Conservation (phyloP, 2,113 vertebrate genomes). For the Silurus glanis region DNA sequence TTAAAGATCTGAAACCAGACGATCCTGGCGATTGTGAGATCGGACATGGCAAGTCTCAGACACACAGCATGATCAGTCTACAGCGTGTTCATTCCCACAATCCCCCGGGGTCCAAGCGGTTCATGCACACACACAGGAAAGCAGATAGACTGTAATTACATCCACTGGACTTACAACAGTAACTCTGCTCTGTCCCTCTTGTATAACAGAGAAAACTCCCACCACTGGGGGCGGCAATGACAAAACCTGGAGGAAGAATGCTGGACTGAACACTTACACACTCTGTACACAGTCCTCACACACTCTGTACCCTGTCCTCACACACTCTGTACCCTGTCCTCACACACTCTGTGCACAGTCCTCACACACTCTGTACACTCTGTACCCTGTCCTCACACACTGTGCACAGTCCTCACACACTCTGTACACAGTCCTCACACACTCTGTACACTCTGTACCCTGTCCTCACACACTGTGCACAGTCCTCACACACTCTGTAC, state of each 20-base stretch:
- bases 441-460: too few relatives aligned
- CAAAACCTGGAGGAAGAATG: too few relatives aligned
- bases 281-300: too few relatives aligned
- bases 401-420: too few relatives aligned
- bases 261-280: not conserved
- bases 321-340: too few relatives aligned
- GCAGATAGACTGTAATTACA: conserved; percentile 12
- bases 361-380: too few relatives aligned
- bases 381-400: too few relatives aligned
- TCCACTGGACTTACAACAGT: not conserved
- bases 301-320: too few relatives aligned
- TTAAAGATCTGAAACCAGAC: not conserved
- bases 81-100: not conserved
- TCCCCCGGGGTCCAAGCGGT: not conserved
- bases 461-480: too few relatives aligned
- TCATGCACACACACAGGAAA: not conserved
- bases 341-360: too few relatives aligned
- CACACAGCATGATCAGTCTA: not conserved
- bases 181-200: conserved; percentile 6
- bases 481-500: too few relatives aligned
- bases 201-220: not conserved
- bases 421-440: too few relatives aligned
- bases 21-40: not conserved
- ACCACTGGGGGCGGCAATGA: not conserved
- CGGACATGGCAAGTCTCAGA: not conserved